A percentile compares a stretch with the other conserved stretches of the same genome.
Conservation (phyloP, 1,140 invertebrate genomes). For the Asbolus verrucosus region DNA sequence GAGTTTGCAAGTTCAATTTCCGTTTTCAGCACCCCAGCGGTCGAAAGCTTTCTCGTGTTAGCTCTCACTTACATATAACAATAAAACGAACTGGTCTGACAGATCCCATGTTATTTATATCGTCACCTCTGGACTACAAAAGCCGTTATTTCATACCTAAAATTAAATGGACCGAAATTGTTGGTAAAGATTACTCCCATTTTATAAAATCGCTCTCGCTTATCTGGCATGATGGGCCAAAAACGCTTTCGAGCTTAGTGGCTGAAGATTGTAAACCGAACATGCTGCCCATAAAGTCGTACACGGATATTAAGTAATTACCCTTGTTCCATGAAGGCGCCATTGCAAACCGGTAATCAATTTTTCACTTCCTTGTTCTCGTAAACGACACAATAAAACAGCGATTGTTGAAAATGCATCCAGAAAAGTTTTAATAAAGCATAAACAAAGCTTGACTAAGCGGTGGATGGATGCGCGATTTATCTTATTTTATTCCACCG, state of each 20-base stretch:
- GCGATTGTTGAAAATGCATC: too few species aligned
- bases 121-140: conserved; percentile 35
- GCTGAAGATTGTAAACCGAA: too few species aligned
- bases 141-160: conserved; percentile 36
- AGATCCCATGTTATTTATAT: conserved; percentile 51
- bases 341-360: conserved; percentile 11
- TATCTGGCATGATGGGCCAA: too few species aligned
- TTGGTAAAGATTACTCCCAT: too few species aligned
- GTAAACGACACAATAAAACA: conserved; percentile 1
- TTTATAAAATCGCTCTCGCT: too few species aligned
- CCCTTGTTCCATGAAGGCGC: conserved; percentile 5
- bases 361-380: conserved; percentile 2
- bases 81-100: conserved; percentile 48
- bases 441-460: too few species aligned
- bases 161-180: conserved; percentile 46
- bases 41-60: conserved; percentile 58
- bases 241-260: too few species aligned
- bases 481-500: not conserved
- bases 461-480: too few species aligned
- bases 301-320: conserved; percentile 25
- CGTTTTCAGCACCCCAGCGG: conserved; percentile 53
- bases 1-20: conserved; percentile 52
- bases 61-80: conserved; percentile 51
- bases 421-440: too few species aligned
- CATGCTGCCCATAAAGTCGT: conserved; percentile 1